A percentile compares a stretch with the other conserved stretches of the same genome.
phyloP scores from a whole-genome alignment of 2,888 invertebrate genomes.

The Julus scandinavius region DNA sequence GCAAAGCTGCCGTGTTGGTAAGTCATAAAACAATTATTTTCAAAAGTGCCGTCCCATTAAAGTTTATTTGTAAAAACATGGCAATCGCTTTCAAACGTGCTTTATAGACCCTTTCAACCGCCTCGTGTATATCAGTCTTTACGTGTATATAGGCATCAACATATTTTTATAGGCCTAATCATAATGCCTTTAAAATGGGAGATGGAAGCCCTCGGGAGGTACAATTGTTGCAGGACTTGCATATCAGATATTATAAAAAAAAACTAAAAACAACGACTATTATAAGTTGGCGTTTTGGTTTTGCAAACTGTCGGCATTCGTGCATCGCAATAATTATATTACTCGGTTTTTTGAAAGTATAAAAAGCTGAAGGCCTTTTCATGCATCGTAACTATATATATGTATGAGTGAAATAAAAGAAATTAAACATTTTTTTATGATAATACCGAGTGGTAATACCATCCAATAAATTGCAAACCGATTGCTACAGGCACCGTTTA shows the following conservation, averaged over 20 bases:
- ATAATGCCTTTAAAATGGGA: background rate
- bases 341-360: background rate
- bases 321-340: background rate
- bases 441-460: conserved; percentile 9
- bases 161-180: conserved; percentile 8
- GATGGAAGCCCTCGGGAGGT: background rate
- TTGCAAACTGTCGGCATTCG: conserved; percentile 5
- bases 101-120: conserved; percentile 21
- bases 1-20: background rate
- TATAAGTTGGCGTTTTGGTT: background rate
- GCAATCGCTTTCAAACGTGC: background rate
- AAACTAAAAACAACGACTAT: background rate
- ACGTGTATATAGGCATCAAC: background rate
- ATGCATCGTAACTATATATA: background rate
- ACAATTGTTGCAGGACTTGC: background rate
- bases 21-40: conserved; percentile 21
- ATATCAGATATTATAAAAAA: background rate
- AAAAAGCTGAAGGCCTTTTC: conserved; percentile 13
- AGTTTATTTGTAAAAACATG: background rate
- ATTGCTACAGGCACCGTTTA: conserved; percentile 1
- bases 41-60: conserved; percentile 27
- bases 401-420: background rate
- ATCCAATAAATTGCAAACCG: conserved; percentile 17
- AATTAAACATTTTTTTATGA: background rate
- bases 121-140: background rate